phyloP scores from a whole-genome alignment of 2,888 invertebrate species.

The Rhynchonema sp. region DNA sequence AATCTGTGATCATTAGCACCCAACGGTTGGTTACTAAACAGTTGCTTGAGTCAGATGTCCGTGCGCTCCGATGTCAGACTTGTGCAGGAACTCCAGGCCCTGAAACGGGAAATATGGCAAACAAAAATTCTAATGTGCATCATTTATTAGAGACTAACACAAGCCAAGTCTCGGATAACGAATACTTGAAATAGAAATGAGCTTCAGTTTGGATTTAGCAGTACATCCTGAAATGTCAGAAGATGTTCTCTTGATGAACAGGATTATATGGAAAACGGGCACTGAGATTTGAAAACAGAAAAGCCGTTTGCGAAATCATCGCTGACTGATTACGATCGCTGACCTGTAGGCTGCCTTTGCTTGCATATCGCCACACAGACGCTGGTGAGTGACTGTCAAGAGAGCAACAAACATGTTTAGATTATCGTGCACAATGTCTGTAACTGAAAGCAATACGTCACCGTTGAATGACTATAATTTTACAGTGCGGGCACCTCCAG shows the following conservation, averaged over 20 bases:
- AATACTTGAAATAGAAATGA: conserved; percentile 8
- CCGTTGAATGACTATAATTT: not conserved
- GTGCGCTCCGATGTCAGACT: conserved; percentile 4
- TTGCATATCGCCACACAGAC: conserved; percentile 3
- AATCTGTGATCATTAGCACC: conserved; percentile 7
- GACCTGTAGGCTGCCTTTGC: conserved; percentile 7
- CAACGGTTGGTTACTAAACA: conserved; percentile 10
- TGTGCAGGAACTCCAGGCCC: conserved; percentile 6
- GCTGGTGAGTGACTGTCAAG: not conserved
- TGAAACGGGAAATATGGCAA: not conserved
- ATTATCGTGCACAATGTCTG: conserved; percentile 5
- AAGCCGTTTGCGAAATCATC: too few relatives aligned
- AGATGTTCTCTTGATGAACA: too few relatives aligned
- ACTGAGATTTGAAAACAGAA: too few relatives aligned
- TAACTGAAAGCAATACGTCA: not conserved
- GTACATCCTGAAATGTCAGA: conserved; percentile 2
- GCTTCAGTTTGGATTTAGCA: conserved; percentile 1
- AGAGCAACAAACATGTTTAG: conserved; percentile 6
- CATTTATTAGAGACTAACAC: not conserved
- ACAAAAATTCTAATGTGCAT: not conserved
- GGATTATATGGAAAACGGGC: too few relatives aligned
- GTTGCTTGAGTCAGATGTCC: conserved; percentile 8
- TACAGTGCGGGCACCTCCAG: not conserved
- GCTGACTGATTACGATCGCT: too few relatives aligned
- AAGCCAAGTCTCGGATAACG: conserved; percentile 5